Evolutionary conservation across 2,888 invertebrate species (phyloP).

Genomic region (Cryptus armator): DNA sequence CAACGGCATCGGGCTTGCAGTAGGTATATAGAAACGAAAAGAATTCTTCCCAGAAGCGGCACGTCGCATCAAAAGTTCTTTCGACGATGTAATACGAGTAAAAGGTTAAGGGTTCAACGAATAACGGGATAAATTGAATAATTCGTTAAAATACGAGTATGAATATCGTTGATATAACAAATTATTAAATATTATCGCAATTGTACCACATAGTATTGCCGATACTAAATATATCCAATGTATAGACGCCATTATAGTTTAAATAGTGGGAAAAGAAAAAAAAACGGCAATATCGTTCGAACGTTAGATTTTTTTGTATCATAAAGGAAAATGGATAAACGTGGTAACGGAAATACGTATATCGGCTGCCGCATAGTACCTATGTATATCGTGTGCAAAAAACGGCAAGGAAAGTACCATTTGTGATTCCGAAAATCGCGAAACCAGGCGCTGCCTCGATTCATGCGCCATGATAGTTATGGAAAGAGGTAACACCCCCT

Average conservation of each 20-base stretch:
- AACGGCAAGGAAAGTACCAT: neutral
- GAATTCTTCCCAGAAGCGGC: constrained; percentile 5
- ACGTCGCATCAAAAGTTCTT: neutral
- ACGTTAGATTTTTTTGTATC: too few species aligned
- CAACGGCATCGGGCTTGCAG: constrained; percentile 29
- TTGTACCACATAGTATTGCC: too few species aligned
- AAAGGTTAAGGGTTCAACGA: neutral
- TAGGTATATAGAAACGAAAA: constrained; percentile 40
- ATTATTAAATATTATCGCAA: too few species aligned
- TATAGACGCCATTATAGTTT: too few species aligned
- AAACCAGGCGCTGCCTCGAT: neutral
- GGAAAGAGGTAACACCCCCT: neutral
- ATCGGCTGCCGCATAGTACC: neutral
- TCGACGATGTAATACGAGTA: neutral
- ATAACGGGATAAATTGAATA: neutral
- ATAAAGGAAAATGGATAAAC: neutral
- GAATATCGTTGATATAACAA: too few species aligned
- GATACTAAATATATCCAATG: too few species aligned
- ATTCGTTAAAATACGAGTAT: too few species aligned
- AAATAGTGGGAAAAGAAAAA: too few species aligned
- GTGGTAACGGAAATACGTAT: neutral
- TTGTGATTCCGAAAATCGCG: neutral
- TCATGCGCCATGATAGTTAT: neutral
- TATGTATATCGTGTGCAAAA: neutral
- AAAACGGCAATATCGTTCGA: too few species aligned